A percentile compares a stretch with the other conserved stretches of the same genome.
Conservation (phyloP, 2,888 invertebrate genomes). For the Polyommatus iphigenia region DNA sequence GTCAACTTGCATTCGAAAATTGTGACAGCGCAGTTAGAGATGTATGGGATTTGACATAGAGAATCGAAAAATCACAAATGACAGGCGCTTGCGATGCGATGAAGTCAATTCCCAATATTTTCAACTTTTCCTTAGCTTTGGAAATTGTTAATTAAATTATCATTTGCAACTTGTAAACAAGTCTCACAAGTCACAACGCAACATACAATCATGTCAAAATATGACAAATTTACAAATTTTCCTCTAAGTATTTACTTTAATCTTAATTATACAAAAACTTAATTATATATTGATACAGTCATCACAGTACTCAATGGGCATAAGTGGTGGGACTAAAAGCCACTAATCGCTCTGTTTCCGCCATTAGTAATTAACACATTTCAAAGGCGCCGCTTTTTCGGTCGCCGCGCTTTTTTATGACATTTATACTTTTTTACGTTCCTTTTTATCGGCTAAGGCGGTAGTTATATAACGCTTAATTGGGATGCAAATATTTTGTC, state of each 20-base stretch:
- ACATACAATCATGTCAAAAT: background rate
- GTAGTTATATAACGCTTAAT: conserved; percentile 29
- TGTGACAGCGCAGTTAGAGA: background rate
- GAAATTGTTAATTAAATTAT: too few species aligned
- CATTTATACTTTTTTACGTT: conserved; percentile 45
- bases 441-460: conserved; percentile 41
- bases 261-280: conserved; percentile 7
- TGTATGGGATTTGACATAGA: background rate
- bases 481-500: conserved; percentile 15
- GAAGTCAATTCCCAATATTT: too few species aligned
- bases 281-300: conserved; percentile 14
- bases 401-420: conserved; percentile 46
- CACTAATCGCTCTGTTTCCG: conserved; percentile 71
- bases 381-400: conserved; percentile 46
- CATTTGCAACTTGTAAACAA: too few species aligned
- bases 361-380: conserved; percentile 58
- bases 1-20: background rate
- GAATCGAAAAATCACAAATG: too few species aligned
- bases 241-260: background rate
- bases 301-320: conserved; percentile 44
- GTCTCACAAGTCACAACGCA: too few species aligned
- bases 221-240: background rate
- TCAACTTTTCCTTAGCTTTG: too few species aligned
- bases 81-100: too few species aligned
- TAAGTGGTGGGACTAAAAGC: conserved; percentile 59